Evolutionary conservation across 1,140 invertebrate species (phyloP).

Genomic region (Leptopilina clavipes): DNA sequence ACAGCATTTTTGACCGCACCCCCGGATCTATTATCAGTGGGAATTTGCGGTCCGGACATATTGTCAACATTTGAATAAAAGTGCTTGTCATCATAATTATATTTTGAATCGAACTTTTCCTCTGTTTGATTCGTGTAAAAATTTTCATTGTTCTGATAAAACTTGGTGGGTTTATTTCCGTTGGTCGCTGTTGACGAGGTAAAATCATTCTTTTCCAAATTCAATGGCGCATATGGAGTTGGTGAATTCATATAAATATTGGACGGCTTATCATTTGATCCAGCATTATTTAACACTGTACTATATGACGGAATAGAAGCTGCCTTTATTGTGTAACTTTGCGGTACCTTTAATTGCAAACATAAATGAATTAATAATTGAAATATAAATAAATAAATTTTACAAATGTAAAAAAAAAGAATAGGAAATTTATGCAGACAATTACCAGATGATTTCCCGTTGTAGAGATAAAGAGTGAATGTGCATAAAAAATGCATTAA

Average conservation of each 20-base stretch:
- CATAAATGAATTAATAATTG: conserved; percentile 29
- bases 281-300: conserved; percentile 72
- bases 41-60: conserved; percentile 62
- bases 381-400: conserved; percentile 38
- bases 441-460: conserved; percentile 48
- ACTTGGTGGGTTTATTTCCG: conserved; percentile 57
- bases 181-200: conserved; percentile 50
- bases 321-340: conserved; percentile 75
- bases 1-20: conserved; percentile 63
- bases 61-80: conserved; percentile 71
- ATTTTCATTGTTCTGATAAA: conserved; percentile 67
- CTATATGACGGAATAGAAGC: conserved; percentile 75
- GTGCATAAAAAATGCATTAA: conserved; percentile 43
- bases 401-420: not conserved
- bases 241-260: conserved; percentile 74
- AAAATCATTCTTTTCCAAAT: conserved; percentile 65
- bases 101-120: conserved; percentile 68
- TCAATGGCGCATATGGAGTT: conserved; percentile 63
- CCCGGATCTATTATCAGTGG: conserved; percentile 59
- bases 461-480: not conserved
- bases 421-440: conserved; percentile 5
- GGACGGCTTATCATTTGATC: conserved; percentile 63
- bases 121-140: conserved; percentile 65
- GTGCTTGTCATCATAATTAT: conserved; percentile 67
- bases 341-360: conserved; percentile 73